Evolutionary conservation across 2,888 invertebrate species (phyloP).

Genomic region (Adineta ricciae): DNA sequence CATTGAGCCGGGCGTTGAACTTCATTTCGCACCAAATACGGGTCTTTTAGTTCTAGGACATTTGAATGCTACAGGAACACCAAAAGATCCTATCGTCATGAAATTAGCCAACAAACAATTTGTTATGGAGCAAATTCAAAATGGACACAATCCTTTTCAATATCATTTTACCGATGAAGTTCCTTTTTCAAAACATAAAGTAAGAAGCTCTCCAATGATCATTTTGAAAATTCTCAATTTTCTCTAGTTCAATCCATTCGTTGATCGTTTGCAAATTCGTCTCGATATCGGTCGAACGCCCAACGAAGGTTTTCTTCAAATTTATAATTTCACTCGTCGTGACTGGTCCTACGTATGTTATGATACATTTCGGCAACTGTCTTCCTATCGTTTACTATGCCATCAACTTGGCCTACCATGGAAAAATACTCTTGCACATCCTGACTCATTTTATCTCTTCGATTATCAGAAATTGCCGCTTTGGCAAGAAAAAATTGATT

Average conservation of each 20-base stretch:
- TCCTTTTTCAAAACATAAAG: neutral
- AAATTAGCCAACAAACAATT: constrained; percentile 18
- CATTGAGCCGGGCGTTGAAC: constrained; percentile 73
- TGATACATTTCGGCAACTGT: constrained; percentile 72
- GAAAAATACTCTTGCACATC: constrained; percentile 26
- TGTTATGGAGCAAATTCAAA: neutral
- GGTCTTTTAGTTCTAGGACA: constrained; percentile 87
- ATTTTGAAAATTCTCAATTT: too few relatives aligned
- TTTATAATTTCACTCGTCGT: constrained; percentile 82
- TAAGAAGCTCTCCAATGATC: neutral
- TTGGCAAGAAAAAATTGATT: constrained; percentile 32
- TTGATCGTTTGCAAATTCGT: constrained; percentile 47
- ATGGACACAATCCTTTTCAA: constrained; percentile 9
- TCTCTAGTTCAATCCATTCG: neutral
- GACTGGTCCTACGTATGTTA: constrained; percentile 94
- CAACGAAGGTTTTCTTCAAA: constrained; percentile 75
- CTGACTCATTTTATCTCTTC: constrained; percentile 23
- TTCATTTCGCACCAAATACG: constrained; percentile 89
- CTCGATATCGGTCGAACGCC: constrained; percentile 69
- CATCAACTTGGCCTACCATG: constrained; percentile 67
- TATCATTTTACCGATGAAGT: constrained; percentile 19
- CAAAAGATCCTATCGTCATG: constrained; percentile 39
- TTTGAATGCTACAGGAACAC: constrained; percentile 67
- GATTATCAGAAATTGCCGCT: constrained; percentile 23
- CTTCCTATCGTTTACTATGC: constrained; percentile 64